Percentiles rank a stretch among this genome's conserved stretches.
Evolutionary conservation across 2,797 vertebrate species (phyloP).

Genomic region (Ctenopoma kingsleyae): DNA sequence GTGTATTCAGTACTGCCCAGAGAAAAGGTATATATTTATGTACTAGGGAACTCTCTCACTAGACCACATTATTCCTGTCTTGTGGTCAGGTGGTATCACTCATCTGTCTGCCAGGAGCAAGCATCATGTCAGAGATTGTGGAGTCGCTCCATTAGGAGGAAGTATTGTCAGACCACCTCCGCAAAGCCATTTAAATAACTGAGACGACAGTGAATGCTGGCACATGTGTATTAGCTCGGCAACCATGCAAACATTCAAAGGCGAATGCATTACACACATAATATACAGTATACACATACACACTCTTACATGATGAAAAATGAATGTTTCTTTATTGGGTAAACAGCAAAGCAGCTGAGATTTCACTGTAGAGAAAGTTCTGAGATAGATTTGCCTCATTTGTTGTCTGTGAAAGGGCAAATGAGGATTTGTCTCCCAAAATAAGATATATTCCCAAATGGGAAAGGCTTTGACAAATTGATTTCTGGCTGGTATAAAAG

Average conservation of each 20-base stretch:
- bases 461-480: conserved; percentile 34
- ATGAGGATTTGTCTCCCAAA: conserved; percentile 39
- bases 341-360: neutral
- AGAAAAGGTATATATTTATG: conserved; percentile 7
- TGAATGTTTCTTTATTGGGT: neutral
- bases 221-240: neutral
- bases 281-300: neutral
- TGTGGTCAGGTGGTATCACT: conserved; percentile 36
- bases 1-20: neutral
- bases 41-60: conserved; percentile 20
- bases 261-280: neutral
- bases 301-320: neutral
- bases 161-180: conserved; percentile 46
- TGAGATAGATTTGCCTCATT: conserved; percentile 23
- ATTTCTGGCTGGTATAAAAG: conserved; percentile 26
- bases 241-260: neutral
- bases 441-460: conserved; percentile 36
- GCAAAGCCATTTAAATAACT: conserved; percentile 38
- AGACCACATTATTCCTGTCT: conserved; percentile 12
- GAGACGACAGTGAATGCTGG: conserved; percentile 35
- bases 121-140: conserved; percentile 46
- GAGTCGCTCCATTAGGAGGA: conserved; percentile 51
- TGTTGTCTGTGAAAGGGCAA: conserved; percentile 32
- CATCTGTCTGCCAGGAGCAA: conserved; percentile 33
- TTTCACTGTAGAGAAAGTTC: conserved; percentile 17